Evolutionary conservation across 1,140 invertebrate genomes (phyloP), one percentile per base, ranked within the genome.

Genomic region (Phymastichus coffea): DNA sequence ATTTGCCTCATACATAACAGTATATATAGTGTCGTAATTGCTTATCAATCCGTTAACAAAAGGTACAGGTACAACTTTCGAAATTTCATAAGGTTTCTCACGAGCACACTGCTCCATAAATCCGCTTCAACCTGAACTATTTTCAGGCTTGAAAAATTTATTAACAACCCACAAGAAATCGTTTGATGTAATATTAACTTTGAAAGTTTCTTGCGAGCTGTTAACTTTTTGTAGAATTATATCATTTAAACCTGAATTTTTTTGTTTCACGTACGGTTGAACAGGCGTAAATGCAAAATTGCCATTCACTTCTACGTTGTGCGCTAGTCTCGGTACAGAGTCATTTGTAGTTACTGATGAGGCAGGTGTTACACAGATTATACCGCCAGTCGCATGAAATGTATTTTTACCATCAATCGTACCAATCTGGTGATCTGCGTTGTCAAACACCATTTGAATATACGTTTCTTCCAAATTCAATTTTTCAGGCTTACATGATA

Each of bases 321-420:
- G 37, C 33, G 46, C 40, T 23, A 61, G 23, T 52, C 47, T 51
- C 12, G 26, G 7, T 26, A 61, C 33, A n/a, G 8, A 22, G 2
- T 12, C 7, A n/a, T 30, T 19, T 17, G n/a, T 26, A 9, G 22
- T 35, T 15, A 57, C 46, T n/a, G 47, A 28, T 22, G n/a, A 14
- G 2, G 20, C 28, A 28, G 66, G 58, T 22, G 66, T 67, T 37
- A 65, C 41, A 15, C 37, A 48, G 10, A 17, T 28, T 62, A 70
- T 64, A 10, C 60, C 63, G 37, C 60, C 66, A 47, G 66, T 64
- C 2, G 51, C 46, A 52, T 70, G 68, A 40, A 71, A 66, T 0
- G 66, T 70, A 44, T 65, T 54, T 9, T 37, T 12, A 1, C 67
- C 66, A 59, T 66, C 60, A 12, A 66, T 20, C 10, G 64, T 64